phyloP scores from a whole-genome alignment of 1,140 invertebrate species.

The Hetaerina americana region DNA sequence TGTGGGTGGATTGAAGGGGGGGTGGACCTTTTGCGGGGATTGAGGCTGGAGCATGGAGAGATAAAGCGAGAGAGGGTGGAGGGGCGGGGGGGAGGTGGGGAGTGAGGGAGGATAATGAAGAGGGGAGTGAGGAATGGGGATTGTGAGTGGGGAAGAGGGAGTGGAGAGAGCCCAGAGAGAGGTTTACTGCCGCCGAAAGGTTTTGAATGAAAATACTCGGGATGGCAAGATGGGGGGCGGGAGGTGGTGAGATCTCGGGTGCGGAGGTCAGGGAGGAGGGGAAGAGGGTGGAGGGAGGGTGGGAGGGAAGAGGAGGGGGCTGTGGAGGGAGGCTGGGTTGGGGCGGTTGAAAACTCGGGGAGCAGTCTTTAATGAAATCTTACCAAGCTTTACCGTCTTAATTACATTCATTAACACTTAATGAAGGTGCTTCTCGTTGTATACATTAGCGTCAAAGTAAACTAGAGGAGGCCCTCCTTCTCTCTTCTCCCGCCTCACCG shows the following conservation, averaged over 20 bases:
- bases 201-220: background rate
- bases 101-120: background rate
- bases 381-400: constrained; percentile 13
- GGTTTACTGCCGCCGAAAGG: background rate
- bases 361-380: constrained; percentile 15
- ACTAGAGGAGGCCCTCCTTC: background rate
- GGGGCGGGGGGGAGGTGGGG: background rate
- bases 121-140: background rate
- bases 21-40: too few relatives aligned
- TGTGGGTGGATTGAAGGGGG: too few relatives aligned
- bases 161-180: background rate
- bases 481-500: too few relatives aligned
- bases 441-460: constrained; percentile 5
- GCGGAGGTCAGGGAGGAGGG: too few relatives aligned
- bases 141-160: background rate
- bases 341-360: constrained; percentile 4
- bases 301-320: too few relatives aligned
- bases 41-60: too few relatives aligned
- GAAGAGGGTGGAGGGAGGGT: too few relatives aligned
- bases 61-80: background rate
- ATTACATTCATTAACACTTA: constrained; percentile 11
- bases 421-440: constrained; percentile 5
- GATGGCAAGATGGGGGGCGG: too few relatives aligned
- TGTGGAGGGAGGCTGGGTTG: constrained; percentile 9
- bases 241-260: too few relatives aligned